Evolutionary conservation across 2,888 invertebrate genomes (phyloP).

Genomic region (Galeopsomyia nigrocyanea): DNA sequence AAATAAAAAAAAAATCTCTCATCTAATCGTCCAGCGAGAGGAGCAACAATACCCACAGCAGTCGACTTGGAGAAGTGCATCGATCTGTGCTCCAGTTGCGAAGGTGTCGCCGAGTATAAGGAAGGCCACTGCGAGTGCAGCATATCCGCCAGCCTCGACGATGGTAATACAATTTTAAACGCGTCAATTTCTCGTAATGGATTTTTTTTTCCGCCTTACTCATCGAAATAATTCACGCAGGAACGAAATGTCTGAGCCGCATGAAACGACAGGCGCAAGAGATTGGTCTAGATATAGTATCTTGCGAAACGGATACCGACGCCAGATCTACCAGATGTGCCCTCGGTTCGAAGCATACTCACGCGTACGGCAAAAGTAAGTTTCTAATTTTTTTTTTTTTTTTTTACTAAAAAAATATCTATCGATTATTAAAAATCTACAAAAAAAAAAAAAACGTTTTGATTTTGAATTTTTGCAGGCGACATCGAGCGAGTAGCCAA

Average conservation of each 20-base stretch:
- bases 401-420: no score
- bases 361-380: constrained; percentile 27
- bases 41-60: neutral
- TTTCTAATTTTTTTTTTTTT: neutral
- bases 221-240: constrained; percentile 28
- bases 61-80: constrained; percentile 50
- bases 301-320: constrained; percentile 35
- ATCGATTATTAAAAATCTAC: no score
- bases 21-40: no score
- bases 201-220: no score
- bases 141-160: constrained; percentile 40
- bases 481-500: constrained; percentile 58
- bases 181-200: no score
- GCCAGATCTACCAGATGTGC: constrained; percentile 41
- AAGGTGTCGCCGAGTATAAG: constrained; percentile 48
- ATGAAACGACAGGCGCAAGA: constrained; percentile 49
- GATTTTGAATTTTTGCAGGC: constrained; percentile 49
- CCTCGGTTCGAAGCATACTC: constrained; percentile 32
- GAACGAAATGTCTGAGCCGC: constrained; percentile 48
- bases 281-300: constrained; percentile 42
- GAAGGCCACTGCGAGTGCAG: constrained; percentile 54
- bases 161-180: constrained; percentile 47
- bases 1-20: no score
- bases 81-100: constrained; percentile 53
- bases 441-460: no score